Base-by-base conservation (phyloP, 1,140 invertebrate genomes). In the Chelonus insularis region DNA sequence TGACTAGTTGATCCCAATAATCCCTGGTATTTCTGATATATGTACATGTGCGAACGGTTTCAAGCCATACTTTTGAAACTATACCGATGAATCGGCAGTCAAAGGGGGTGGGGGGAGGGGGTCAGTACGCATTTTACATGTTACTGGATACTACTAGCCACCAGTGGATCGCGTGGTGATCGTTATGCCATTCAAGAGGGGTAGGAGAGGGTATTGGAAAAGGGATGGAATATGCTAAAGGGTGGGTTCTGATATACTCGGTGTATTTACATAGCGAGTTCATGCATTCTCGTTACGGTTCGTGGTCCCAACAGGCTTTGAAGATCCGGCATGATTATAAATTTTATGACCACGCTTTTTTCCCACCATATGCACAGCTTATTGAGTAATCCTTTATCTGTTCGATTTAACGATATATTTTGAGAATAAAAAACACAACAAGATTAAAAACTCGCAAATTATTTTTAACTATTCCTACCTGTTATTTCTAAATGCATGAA, bases 211-310 rank as follows among this genome's bases (percentile, higher is more conserved):
- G n/a, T 52, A n/a, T n/a, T n/a, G 50, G 12, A 16, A 16, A 16
- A 37, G 11, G 14, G 4, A 36, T 34, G 29, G 14, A 11, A 20
- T 18, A 16, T 25, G 21, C 21, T 2, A 29, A 16, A 12, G 50
- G 50, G 29, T 52, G 29, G 11, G 14, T 14, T 36, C 18, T 37
- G 36, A 55, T 55, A 55, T 55, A 55, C 52, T 55, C 25, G 14
- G 34, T 37, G n/a, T 55, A 55, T 55, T 55, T 55, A 55, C 52
- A 55, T 55, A 55, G 32, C 52, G 3, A 37, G 32, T 55, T 16
- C 52, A 55, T 55, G 29, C 20, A 18, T 55, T 55, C 52, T 55
- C 36, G 52, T 55, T 55, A 39, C 52, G 36, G 52, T 36, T 36
- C 34, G 11, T 55, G 12, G 52, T 55, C 36, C 34, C 52, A 39